Evolutionary conservation across 2,113 vertebrate genomes (phyloP), one percentile per base, ranked within the genome.

Genomic region (Catharus bicknelli): DNA sequence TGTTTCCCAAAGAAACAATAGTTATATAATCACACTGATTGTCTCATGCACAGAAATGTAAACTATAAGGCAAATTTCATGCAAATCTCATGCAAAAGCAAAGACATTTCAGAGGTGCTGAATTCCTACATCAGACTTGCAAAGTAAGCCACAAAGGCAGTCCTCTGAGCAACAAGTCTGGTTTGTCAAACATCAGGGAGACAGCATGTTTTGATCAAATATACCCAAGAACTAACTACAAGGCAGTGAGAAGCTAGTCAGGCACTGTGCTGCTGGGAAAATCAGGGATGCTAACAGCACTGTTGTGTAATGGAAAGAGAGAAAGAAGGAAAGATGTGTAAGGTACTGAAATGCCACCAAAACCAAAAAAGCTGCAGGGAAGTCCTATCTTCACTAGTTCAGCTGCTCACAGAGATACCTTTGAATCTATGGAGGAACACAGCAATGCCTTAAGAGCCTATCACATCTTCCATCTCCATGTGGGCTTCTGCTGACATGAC

Each of bases 371-470:
- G 40, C 69, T 47, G 43, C 36, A 83, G 58, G 6, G 43, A 86
- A 73, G 14, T 13, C 55, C 58, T 45, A 16, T 45, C 48, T 51
- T 70, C 27, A 8, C 20, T n/a, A 48, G 16, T 32, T 70, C 75
- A 90, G 26, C 54, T 75, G 57, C 48, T 93, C 78, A 48, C 36
- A 86, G 27, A 64, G 51, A 63, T 83, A 42, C 61, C 55, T 79
- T 43, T 79, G 47, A 62, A 64, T 20, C 25, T 36, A 11, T 0
- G 4, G 42, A 91, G 62, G 25, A 59, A 50, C 6, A 48, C 7
- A 68, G 53, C 7, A 38, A 67, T 16, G n/a, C 16, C 42, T 57
- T 21, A 26, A 8, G 38, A 20, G n/a, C n/a, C 42, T 47, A 73
- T 20, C 74, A 38, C 45, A 73, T n/a, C 55, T 61, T 66, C 57